A percentile compares a stretch with the other conserved stretches of the same genome.
Conservation (phyloP, 2,888 invertebrate species). For the Drosophila putrida region DNA sequence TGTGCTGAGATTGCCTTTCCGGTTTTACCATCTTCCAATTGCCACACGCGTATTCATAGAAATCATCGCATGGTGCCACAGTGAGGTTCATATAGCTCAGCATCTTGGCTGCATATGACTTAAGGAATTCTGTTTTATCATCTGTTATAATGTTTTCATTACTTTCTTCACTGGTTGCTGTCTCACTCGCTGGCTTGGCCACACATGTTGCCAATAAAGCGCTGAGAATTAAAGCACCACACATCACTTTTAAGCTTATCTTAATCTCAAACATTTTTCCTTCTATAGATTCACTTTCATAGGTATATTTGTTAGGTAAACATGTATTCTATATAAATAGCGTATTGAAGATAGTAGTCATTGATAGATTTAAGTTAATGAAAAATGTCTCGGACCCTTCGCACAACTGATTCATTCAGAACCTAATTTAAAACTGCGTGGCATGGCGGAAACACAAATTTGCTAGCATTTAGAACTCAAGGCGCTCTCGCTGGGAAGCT, state of each 20-base stretch:
- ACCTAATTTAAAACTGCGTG: slow-evolving; percentile 55
- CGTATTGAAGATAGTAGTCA: slow-evolving; percentile 25
- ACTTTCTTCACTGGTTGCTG: too few species aligned
- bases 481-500: slow-evolving; percentile 20
- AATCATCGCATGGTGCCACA: slow-evolving; percentile 81
- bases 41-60: slow-evolving; percentile 83
- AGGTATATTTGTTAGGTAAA: slow-evolving; percentile 9
- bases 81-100: slow-evolving; percentile 80
- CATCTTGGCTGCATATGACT: slow-evolving; percentile 74
- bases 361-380: slow-evolving; percentile 51
- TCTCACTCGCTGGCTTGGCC: slow-evolving; percentile 40
- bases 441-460: slow-evolving; percentile 28
- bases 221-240: slow-evolving; percentile 23
- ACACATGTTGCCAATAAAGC: slow-evolving; percentile 16
- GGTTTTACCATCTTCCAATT: slow-evolving; percentile 76
- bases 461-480: slow-evolving; percentile 9
- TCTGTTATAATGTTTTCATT: slow-evolving; percentile 52
- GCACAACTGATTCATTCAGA: slow-evolving; percentile 49
- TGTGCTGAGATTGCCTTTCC: slow-evolving; percentile 59
- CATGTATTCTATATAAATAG: slow-evolving; percentile 17
- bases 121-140: slow-evolving; percentile 46
- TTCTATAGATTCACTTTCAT: slow-evolving; percentile 18
- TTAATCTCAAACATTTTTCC: slow-evolving; percentile 48
- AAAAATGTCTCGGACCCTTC: slow-evolving; percentile 13
- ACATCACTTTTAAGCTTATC: slow-evolving; percentile 14